Evolutionary conservation across 2,797 vertebrate species (phyloP).

Genomic region (Bradypus variegatus): DNA sequence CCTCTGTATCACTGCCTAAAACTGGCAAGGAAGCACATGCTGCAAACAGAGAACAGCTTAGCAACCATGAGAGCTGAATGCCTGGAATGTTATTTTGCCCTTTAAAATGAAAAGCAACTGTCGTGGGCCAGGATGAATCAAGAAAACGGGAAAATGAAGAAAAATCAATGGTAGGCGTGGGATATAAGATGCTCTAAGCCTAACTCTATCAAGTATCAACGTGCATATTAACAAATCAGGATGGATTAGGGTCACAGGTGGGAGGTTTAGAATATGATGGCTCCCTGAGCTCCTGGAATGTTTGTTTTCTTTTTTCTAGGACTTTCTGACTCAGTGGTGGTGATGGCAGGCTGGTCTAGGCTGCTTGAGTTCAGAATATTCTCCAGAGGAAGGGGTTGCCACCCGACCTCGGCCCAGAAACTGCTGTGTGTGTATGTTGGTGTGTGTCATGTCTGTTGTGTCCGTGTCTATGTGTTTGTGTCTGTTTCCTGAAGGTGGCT

Average conservation of each 20-base stretch:
- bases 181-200: neutral
- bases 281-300: fast-evolving
- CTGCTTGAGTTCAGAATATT: neutral
- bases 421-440: neutral
- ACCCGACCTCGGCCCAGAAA: neutral
- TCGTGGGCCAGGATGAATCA: neutral
- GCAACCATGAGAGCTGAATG: neutral
- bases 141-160: neutral
- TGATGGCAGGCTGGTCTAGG: no score
- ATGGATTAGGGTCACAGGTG: fast-evolving
- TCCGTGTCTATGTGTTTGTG: neutral
- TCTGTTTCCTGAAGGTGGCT: neutral
- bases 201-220: no score
- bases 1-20: neutral
- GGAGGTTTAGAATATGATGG: fast-evolving
- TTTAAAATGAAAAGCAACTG: neutral
- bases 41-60: neutral
- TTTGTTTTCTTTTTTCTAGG: neutral
- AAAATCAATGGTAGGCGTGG: no score
- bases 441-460: neutral
- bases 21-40: fast-evolving
- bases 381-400: neutral
- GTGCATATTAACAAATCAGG: fast-evolving
- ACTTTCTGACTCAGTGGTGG: neutral
- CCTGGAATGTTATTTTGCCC: neutral